A percentile compares a stretch with the other conserved stretches of the same genome.
phyloP scores from a whole-genome alignment of 2,797 vertebrate genomes.

The Tokudaia tokunoshimensis region DNA sequence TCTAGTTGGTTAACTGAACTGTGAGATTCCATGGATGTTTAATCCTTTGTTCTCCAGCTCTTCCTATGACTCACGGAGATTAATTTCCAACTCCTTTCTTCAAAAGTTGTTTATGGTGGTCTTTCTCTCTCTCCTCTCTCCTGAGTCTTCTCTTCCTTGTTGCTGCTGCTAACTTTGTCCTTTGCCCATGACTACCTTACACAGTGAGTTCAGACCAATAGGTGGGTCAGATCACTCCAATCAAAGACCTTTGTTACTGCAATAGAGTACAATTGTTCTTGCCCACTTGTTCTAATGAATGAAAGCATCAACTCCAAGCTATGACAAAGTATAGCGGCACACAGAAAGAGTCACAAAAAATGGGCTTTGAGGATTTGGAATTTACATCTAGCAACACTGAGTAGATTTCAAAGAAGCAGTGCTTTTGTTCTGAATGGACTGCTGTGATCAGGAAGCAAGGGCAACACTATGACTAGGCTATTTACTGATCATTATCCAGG shows the following conservation, averaged over 20 bases:
- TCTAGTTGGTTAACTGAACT: background rate
- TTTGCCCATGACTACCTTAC: background rate
- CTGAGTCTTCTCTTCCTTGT: background rate
- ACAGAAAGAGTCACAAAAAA: background rate
- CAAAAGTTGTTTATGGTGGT: background rate
- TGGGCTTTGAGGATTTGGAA: background rate
- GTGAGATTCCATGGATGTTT: background rate
- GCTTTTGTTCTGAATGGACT: background rate
- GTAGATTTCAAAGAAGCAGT: background rate
- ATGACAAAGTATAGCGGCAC: background rate
- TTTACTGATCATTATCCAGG: background rate
- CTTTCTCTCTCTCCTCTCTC: background rate
- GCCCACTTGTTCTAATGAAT: background rate
- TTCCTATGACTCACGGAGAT: background rate
- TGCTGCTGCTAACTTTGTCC: background rate
- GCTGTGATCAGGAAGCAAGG: background rate
- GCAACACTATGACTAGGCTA: background rate
- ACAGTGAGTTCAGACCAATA: background rate
- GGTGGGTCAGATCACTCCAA: background rate
- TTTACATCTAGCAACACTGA: background rate
- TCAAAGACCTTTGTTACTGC: background rate
- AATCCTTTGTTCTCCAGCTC: background rate
- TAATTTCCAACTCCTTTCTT: background rate
- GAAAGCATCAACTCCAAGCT: background rate
- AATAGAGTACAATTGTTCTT: background rate